These are phyloP conservation scores for Ploceus nigricollis DNA, from an alignment of 2,113 vertebrate genomes.

Conservation along the genomic window DNA sequence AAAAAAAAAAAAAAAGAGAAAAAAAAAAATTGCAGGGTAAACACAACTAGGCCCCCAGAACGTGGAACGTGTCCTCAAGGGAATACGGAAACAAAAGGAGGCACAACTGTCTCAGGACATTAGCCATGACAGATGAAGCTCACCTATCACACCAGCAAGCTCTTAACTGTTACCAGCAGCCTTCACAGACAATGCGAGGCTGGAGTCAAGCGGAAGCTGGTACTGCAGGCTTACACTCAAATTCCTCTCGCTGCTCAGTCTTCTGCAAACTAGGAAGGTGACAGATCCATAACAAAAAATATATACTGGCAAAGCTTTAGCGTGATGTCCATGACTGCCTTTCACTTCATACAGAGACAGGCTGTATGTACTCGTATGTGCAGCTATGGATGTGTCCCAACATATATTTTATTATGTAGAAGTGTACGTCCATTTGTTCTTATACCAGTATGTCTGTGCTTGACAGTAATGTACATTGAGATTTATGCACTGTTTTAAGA, in stretches of 20 bases:
- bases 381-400: not conserved
- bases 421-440: not conserved
- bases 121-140: conserved; percentile 65
- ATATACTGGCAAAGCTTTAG: not conserved
- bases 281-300: not conserved
- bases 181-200: conserved; percentile 48
- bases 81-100: conserved; percentile 69
- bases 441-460: not conserved
- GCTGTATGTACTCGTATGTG: not conserved
- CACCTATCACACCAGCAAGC: conserved; percentile 68
- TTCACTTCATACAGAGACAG: not conserved
- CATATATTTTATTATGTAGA: not conserved
- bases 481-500: not conserved
- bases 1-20: not conserved
- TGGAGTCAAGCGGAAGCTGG: conserved; percentile 9
- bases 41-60: conserved; percentile 64
- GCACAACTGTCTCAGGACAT: conserved; percentile 63
- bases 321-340: accelerated
- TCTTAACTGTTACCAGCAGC: conserved; percentile 20
- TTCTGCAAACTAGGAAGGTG: not conserved
- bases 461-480: not conserved
- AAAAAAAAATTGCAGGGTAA: conserved; percentile 61
- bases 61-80: conserved; percentile 66
- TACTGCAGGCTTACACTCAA: not conserved
- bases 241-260: not conserved